Evolutionary conservation across 2,113 vertebrate genomes (phyloP), one percentile per base, ranked within the genome.

Genomic region (Poeciliopsis occidentalis): DNA sequence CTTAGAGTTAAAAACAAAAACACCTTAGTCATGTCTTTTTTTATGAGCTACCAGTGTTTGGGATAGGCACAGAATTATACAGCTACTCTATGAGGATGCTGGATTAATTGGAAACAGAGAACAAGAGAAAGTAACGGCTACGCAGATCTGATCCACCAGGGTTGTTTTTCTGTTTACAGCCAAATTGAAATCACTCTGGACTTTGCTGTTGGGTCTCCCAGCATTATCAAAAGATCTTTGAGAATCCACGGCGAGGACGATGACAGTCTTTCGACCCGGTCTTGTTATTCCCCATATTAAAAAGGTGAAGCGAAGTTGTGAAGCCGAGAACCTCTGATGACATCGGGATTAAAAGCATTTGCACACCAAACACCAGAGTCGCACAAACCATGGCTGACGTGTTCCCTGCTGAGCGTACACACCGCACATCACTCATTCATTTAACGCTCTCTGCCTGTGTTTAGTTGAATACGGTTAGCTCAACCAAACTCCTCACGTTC

Each of bases 41-140:
- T 15, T 41, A 12, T 41, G 39, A 41, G 39, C 39, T 15, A 41
- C 39, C 39, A 41, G 13, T 15, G 13, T 41, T 41, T 41, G 13
- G 39, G 39, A 41, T 15, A 41, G 13, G 39, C 39, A 41, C 13
- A 15, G 12, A 15, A 4, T 41, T 41, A 41, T 41, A 15, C 15
- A 41, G 12, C 39, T 13, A 41, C 3, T 15, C 3, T 4, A 12
- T 41, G 13, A 41, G 15, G 39, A 41, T 13, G 39, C 12, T 41
- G 39, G 13, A 41, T 15, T 96, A 95, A 94, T 91, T 64, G 30
- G 60, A 94, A 81, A 89, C 88, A 94, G 93, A 93, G 96, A 95
- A 88, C 89, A 91, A 84, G 78, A 82, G 69, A 60, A 85, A 83
- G 67, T 80, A 51, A 88, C 92, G 83, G 85, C 67, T 79, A 71